Base-by-base conservation (phyloP, 2,797 vertebrate genomes). In the Molossus alvarezi region DNA sequence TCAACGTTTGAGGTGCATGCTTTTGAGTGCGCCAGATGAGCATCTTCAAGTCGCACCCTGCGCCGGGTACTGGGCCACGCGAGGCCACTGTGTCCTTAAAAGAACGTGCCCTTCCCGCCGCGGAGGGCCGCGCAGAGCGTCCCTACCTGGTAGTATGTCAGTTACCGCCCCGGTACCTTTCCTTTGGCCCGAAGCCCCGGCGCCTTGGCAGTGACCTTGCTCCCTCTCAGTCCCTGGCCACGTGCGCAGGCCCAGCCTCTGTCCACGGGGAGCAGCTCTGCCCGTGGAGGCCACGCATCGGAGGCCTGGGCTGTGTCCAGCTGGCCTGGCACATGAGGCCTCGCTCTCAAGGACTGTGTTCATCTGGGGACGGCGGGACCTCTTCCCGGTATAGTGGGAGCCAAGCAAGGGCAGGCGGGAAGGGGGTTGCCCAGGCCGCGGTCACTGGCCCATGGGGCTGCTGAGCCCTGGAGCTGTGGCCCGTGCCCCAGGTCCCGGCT, bases 171-270 rank as follows among this genome's bases (percentile, higher is more conserved):
- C 53, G 84, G 9, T 10, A 57, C 65, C 1, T 18, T 72, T 37
- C 58, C 53, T 10, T 12, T 25, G 73, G 93, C 91, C 45, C 4
- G 6, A 3, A 20, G 65, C 85, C 73, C 80, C 3, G 71, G 51
- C 62, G 76, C 82, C 67, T 89, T 64, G 90, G 64, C 58, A 15
- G 79, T 81, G 93, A 82, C 96, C 93, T 95, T 90, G 89, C 62
- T 94, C 93, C 75, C 60, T 29, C 20, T 65, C 60, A 0, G 55
- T 53, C n/a, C 7, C 64, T 37, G 9, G 82, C 33, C 45, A 9
- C 0, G 0, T 55, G 95, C 62, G 20, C 0, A 0, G 2, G 55
- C 2, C 3, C 48, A 10, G 60, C 17, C 53, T 76, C 33, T 33
- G 20, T 60, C 48, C 9, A 2, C 79, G 23, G 58, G 9, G 41